Conservation (phyloP, 1,140 invertebrate species). For the Heliconius himera region DNA sequence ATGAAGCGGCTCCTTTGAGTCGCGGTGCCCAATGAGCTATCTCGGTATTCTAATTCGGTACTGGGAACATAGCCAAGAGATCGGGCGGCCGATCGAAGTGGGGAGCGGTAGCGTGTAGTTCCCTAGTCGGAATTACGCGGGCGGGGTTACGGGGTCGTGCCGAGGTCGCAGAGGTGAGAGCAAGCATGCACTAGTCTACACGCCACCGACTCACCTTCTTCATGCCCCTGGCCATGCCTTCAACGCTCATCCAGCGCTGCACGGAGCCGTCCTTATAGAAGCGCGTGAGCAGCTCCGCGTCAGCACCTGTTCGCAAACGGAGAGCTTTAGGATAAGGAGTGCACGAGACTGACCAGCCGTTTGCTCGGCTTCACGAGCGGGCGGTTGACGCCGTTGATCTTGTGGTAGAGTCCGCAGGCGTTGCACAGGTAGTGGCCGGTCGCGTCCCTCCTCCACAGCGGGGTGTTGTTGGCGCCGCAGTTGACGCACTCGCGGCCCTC, state of each 20-base stretch:
- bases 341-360: constrained; percentile 88
- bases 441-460: constrained; percentile 96
- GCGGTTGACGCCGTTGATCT: constrained; percentile 97
- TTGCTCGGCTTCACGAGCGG: constrained; percentile 94
- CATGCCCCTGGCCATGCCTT: constrained; percentile 78
- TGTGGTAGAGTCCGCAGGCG: constrained; percentile 97
- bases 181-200: constrained; percentile 77
- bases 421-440: constrained; percentile 99
- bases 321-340: constrained; percentile 46
- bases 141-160: constrained; percentile 35
- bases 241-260: constrained; percentile 78
- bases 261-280: constrained; percentile 80
- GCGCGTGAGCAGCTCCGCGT: constrained; percentile 77
- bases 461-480: constrained; percentile 97
- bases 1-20: constrained; percentile 28
- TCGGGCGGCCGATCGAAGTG: constrained; percentile 46
- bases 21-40: constrained; percentile 31
- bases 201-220: constrained; percentile 81
- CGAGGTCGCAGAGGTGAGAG: constrained; percentile 34
- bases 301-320: constrained; percentile 69
- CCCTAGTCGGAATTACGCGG: constrained; percentile 57
- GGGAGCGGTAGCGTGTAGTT: constrained; percentile 79
- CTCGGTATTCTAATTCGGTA: constrained; percentile 33
- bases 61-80: constrained; percentile 44
- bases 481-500: constrained; percentile 98